phyloP scores from a whole-genome alignment of 92 coral and sea anemone genomes.

The Umimayanthus chanpuru region DNA sequence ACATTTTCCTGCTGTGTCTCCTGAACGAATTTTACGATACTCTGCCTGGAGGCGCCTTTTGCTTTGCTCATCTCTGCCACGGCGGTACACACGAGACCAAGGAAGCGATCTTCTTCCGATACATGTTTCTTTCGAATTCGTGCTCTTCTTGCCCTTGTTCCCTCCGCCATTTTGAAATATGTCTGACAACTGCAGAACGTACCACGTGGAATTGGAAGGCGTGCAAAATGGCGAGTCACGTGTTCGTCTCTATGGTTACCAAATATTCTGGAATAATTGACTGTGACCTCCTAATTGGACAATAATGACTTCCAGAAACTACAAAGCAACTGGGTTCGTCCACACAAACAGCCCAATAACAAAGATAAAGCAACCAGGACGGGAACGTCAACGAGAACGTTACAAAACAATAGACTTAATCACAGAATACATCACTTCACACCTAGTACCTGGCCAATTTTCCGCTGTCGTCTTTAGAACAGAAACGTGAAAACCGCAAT shows the following conservation, averaged over 20 bases:
- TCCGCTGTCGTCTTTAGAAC: no score
- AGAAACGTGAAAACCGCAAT: no score
- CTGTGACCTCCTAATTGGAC: background rate
- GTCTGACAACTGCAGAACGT: background rate
- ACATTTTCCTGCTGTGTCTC: conserved; percentile 25
- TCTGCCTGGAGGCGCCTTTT: conserved; percentile 76
- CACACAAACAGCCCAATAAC: no score
- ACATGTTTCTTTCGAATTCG: background rate
- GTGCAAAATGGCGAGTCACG: background rate
- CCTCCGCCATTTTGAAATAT: conserved; percentile 22
- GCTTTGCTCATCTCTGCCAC: conserved; percentile 56
- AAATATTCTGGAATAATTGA: background rate
- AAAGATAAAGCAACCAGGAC: no score
- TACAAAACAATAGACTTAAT: no score
- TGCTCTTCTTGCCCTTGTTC: background rate
- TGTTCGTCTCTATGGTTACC: conserved; percentile 20
- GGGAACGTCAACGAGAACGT: no score
- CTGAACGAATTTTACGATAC: conserved; percentile 59
- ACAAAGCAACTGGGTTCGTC: no score
- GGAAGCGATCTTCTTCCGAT: conserved; percentile 9
- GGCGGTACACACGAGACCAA: conserved; percentile 62
- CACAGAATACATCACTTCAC: no score
- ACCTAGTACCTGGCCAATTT: no score
- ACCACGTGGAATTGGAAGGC: conserved; percentile 14
- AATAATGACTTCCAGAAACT: no score